Conservation (phyloP, 2,113 vertebrate species). For the Eubucco bourcierii region DNA sequence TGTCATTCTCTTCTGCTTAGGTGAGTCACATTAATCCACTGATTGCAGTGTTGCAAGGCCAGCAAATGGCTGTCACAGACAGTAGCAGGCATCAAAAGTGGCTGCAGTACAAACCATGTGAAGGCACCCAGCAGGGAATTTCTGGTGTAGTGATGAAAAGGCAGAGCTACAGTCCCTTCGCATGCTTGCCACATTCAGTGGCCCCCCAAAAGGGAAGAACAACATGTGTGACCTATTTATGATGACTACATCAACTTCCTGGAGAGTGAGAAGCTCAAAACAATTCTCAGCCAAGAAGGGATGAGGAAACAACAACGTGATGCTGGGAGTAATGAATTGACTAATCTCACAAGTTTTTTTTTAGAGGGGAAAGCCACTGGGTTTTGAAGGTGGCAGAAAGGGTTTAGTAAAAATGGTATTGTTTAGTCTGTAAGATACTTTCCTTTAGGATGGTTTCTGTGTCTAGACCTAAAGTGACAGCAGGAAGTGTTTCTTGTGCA, state of each 20-base stretch:
- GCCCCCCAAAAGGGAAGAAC: not conserved
- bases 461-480: not conserved
- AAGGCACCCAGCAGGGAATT: not conserved
- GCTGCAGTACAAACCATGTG: not conserved
- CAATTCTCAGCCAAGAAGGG: not conserved
- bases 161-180: not conserved
- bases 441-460: not conserved
- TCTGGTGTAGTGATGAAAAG: not conserved
- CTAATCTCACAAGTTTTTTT: not conserved
- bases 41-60: not conserved
- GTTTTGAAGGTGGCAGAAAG: not conserved
- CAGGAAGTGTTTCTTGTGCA: not conserved
- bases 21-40: not conserved
- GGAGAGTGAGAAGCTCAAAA: not conserved
- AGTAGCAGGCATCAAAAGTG: not conserved
- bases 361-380: not conserved
- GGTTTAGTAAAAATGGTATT: not conserved
- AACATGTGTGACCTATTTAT: not conserved
- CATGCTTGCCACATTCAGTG: not conserved
- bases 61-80: not conserved
- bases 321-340: not conserved
- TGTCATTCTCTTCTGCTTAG: not conserved
- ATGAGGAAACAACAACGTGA: not conserved
- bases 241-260: not conserved
- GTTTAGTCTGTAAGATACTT: not conserved